Base-by-base conservation (phyloP, 1,140 invertebrate genomes). In the Ruditapes philippinarum region DNA sequence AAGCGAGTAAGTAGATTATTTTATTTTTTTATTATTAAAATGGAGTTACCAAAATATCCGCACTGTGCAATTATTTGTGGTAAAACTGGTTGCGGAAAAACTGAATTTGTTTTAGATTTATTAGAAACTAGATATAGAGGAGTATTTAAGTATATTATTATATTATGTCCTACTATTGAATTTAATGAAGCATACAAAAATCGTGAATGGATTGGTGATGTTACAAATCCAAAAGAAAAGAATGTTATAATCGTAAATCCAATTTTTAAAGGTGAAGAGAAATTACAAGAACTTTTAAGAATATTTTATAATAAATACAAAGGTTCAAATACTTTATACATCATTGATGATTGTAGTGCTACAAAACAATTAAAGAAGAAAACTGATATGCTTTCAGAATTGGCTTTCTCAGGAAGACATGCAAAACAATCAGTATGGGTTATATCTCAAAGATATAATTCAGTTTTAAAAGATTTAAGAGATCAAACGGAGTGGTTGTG, bases 301-400 rank as follows among this genome's bases (percentile, higher is more conserved):
- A 28, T 60, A 19, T 70, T 86, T 76, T 62, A 49, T 45, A 57
- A 76, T 25, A 40, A 62, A 86, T 76, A 86, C 76, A 70, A 45
- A 54, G 70, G 54, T 74, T 25, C 31, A 12, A 33, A 57, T 38
- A 86, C 70, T 25, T 86, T 86, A 62, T 86, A 86, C 51, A 86
- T 86, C 22, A 86, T 86, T 60, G 83, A 70, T 70, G 65, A 70
- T 38, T 70, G 33, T 38, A 36, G 28, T 38, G 65, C 65, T 33
- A 70, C 65, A 17, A 86, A 86, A 86, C 70, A 86, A 86, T 36
- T 86, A 74, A 86, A 68, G 42, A 86, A 86, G 70, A 86, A 57
- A 60, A 86, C 40, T 60, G 83, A 86, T 78, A 86, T 86, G 83
- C 54, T 86, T 31, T 84, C 80, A 25, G 60, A 82, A 31, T 36